Evolutionary conservation across 2,113 vertebrate genomes (phyloP).

Genomic region (Plecturocebus donacophilus): DNA sequence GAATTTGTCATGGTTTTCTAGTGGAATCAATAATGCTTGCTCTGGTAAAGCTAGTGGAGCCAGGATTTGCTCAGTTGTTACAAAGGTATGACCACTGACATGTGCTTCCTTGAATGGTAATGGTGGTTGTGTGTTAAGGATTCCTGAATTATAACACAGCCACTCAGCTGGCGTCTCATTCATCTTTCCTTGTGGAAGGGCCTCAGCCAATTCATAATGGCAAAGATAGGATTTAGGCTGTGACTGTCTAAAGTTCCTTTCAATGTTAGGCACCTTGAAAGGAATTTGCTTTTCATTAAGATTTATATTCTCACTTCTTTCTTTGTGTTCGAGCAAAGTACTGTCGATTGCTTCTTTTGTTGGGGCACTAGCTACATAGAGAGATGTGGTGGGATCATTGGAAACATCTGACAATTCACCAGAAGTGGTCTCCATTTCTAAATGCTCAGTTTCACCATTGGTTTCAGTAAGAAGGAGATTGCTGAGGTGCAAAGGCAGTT

Average conservation of each 20-base stretch:
- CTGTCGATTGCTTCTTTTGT: not conserved
- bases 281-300: conserved; percentile 64
- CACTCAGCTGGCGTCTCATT: conserved; percentile 77
- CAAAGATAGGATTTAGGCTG: conserved; percentile 80
- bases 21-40: conserved; percentile 83
- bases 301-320: conserved; percentile 55
- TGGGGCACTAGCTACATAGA: not conserved
- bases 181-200: conserved; percentile 75
- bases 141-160: conserved; percentile 80
- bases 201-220: conserved; percentile 80
- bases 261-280: conserved; percentile 69
- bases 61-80: conserved; percentile 82
- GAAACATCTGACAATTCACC: not conserved
- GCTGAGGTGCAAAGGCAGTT: not conserved
- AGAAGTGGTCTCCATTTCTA: rapidly evolving
- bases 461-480: not conserved
- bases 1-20: conserved; percentile 85
- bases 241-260: conserved; percentile 72
- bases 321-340: conserved; percentile 18
- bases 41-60: conserved; percentile 83
- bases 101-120: conserved; percentile 85
- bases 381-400: not conserved
- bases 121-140: conserved; percentile 80
- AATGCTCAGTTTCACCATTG: rapidly evolving
- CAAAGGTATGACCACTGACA: conserved; percentile 79